These are phyloP conservation scores for Pammene fasciana DNA, from an alignment of 2,888 invertebrate species.

Conservation along the genomic window DNA sequence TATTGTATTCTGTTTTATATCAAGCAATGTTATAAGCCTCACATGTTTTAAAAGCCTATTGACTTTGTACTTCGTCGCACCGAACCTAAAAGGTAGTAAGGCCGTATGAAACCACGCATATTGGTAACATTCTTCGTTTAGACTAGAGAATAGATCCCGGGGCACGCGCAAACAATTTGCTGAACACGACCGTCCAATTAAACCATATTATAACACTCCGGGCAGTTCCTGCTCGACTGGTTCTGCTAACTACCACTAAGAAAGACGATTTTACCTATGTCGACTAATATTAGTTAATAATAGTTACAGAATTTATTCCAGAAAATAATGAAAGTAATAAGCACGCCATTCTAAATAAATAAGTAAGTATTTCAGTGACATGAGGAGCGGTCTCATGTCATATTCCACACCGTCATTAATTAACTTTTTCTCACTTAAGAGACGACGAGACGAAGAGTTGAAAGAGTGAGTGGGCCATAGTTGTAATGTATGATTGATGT, in stretches of 20 bases:
- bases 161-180: constrained; percentile 56
- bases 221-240: constrained; percentile 36
- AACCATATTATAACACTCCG: constrained; percentile 49
- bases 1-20: too few species aligned
- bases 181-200: constrained; percentile 63
- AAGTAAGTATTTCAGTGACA: too few species aligned
- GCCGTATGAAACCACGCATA: neutral
- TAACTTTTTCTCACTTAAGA: too few species aligned
- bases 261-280: constrained; percentile 2
- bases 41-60: neutral
- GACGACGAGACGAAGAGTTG: too few species aligned
- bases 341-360: too few species aligned
- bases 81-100: constrained; percentile 2
- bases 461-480: too few species aligned
- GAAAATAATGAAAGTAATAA: too few species aligned
- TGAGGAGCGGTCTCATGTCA: too few species aligned
- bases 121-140: constrained; percentile 5
- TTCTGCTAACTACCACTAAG: constrained; percentile 2
- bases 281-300: too few species aligned
- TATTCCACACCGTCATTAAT: too few species aligned
- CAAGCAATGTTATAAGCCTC: neutral
- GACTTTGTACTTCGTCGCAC: neutral
- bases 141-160: neutral
- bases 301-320: too few species aligned
- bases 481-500: too few species aligned